These are phyloP conservation scores for Diorhabda sublineata DNA, from an alignment of 1,140 invertebrate genomes.

Conservation along the genomic window DNA sequence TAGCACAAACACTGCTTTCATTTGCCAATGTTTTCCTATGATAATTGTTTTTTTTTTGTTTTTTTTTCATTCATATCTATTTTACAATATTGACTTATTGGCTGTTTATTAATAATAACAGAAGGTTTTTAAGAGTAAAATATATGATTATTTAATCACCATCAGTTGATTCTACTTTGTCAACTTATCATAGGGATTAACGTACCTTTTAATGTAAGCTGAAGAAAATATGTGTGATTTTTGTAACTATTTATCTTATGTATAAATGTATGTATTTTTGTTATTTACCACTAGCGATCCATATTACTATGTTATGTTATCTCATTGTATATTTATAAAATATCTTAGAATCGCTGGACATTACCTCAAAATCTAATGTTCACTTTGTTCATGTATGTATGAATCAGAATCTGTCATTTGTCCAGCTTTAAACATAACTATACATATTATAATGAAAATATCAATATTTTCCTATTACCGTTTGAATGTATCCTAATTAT, in stretches of 20 bases:
- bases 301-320: conserved; percentile 36
- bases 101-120: too few species aligned
- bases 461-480: conserved; percentile 48
- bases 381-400: conserved; percentile 14
- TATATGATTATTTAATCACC: background rate
- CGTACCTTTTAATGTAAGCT: conserved; percentile 46
- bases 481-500: conserved; percentile 47
- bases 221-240: conserved; percentile 45
- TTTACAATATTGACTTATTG: too few species aligned
- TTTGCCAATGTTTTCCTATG: conserved; percentile 42
- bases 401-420: conserved; percentile 4
- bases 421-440: conserved; percentile 28
- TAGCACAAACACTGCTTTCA: conserved; percentile 35
- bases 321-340: conserved; percentile 40
- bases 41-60: conserved; percentile 10
- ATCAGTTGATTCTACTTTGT: conserved; percentile 33
- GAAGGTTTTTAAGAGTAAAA: too few species aligned
- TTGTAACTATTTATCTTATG: conserved; percentile 47
- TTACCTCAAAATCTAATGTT: conserved; percentile 26
- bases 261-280: conserved; percentile 47
- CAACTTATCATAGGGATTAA: conserved; percentile 41
- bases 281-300: conserved; percentile 34
- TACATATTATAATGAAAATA: conserved; percentile 42
- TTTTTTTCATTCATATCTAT: too few species aligned
- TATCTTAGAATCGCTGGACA: conserved; percentile 26